Evolutionary conservation across 92 coral and sea anemone species (phyloP).

Genomic region (Parazoanthus darwini): DNA sequence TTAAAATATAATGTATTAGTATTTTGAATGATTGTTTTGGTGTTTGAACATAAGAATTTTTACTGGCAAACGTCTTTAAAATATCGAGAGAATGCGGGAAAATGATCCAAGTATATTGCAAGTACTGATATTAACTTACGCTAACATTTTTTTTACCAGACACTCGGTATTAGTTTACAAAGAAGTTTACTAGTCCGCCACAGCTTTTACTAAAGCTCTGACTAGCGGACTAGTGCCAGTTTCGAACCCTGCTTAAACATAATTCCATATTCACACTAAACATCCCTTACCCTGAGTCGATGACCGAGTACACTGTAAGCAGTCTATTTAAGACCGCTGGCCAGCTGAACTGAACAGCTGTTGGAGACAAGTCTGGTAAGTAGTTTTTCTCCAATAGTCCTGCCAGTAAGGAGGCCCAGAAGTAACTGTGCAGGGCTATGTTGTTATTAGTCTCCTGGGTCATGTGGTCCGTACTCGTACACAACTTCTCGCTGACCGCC

Average conservation of each 20-base stretch:
- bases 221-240: too few relatives aligned
- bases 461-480: conserved; percentile 78
- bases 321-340: conserved; percentile 90
- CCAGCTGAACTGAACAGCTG: conserved; percentile 97
- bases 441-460: conserved; percentile 77
- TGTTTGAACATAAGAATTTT: too few relatives aligned
- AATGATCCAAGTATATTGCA: too few relatives aligned
- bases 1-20: too few relatives aligned
- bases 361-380: conserved; percentile 82
- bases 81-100: too few relatives aligned
- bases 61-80: too few relatives aligned
- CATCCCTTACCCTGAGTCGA: conserved; percentile 81
- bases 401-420: conserved; percentile 88
- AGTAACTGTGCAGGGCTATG: conserved; percentile 71
- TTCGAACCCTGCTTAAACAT: neutral
- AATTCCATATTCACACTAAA: neutral
- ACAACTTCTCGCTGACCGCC: conserved; percentile 82
- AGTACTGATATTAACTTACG: too few relatives aligned
- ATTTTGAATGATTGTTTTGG: too few relatives aligned
- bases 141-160: too few relatives aligned
- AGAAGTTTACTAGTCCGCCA: too few relatives aligned
- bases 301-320: conserved; percentile 83
- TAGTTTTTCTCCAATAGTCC: conserved; percentile 85
- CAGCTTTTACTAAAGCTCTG: too few relatives aligned
- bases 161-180: too few relatives aligned